Conservation (phyloP, 64 coral and sea anemone species). For the Catalaphyllia jardinei region DNA sequence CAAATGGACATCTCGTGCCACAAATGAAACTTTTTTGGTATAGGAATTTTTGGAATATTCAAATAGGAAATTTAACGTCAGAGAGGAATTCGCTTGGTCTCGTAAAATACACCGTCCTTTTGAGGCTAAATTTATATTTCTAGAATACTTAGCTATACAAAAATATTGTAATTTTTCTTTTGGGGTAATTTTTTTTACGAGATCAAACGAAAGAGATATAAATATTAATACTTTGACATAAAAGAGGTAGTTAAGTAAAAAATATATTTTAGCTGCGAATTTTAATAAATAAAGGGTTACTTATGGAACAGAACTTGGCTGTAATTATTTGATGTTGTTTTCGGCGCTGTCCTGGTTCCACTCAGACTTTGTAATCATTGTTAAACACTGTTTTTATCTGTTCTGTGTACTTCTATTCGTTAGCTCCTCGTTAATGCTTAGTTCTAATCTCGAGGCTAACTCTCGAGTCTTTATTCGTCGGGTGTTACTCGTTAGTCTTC, state of each 20-base stretch:
- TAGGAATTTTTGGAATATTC: not conserved
- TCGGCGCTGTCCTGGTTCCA: slow-evolving; percentile 6
- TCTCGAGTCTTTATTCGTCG: no score
- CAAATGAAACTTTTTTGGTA: not conserved
- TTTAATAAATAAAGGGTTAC: slow-evolving; percentile 12
- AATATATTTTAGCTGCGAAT: slow-evolving; percentile 4
- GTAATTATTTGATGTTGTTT: not conserved
- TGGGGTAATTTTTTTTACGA: not conserved
- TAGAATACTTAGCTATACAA: no score
- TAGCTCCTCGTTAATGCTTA: no score
- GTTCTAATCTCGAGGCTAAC: no score
- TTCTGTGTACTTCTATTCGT: not conserved
- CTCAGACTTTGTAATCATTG: not conserved
- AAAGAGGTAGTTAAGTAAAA: not conserved
- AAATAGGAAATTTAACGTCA: slow-evolving; percentile 1
- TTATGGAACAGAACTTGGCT: not conserved
- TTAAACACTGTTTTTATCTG: not conserved
- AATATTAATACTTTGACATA: not conserved
- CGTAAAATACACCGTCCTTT: not conserved
- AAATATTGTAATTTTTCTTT: not conserved
- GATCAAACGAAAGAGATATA: slow-evolving; percentile 1
- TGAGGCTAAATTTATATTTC: not conserved
- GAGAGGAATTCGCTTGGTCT: not conserved
- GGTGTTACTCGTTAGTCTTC: no score
- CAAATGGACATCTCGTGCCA: not conserved